Percentiles rank a stretch among this genome's conserved stretches.
Evolutionary conservation across 2,888 invertebrate species (phyloP).

Genomic region (Conops quadrifasciatus): DNA sequence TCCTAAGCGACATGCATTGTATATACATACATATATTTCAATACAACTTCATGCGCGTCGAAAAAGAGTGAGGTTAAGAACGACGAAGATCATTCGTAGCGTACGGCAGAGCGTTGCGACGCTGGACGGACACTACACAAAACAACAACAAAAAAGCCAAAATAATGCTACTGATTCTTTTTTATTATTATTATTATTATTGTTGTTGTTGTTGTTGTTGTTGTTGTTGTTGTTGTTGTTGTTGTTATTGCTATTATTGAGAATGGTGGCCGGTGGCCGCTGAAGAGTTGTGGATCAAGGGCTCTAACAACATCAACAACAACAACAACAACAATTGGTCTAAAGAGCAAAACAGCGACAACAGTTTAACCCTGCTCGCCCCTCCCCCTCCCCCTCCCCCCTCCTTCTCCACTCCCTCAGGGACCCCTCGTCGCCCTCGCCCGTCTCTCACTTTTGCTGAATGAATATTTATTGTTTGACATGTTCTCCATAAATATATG

Average conservation of each 20-base stretch:
- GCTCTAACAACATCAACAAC: neutral
- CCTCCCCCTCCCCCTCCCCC: neutral
- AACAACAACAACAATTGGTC: neutral
- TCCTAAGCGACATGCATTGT: too few species aligned
- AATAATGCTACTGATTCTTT: neutral
- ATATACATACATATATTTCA: too few species aligned
- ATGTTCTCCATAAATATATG: conserved; percentile 53
- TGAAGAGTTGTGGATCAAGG: conserved; percentile 35
- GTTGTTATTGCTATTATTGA: neutral
- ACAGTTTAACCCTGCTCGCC: neutral
- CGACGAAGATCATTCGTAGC: neutral
- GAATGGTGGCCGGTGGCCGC: conserved; percentile 28
- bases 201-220: conserved; percentile 30
- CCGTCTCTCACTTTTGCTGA: conserved; percentile 39
- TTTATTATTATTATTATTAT: conserved; percentile 36
- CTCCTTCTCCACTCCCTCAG: too few species aligned
- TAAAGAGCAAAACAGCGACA: neutral
- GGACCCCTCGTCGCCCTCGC: too few species aligned
- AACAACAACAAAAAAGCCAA: neutral
- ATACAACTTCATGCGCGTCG: too few species aligned
- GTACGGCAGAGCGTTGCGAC: neutral
- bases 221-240: conserved; percentile 35
- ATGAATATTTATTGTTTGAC: conserved; percentile 51
- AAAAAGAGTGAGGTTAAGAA: neutral
- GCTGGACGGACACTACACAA: neutral